Conservation (phyloP, 2,113 vertebrate genomes). For the Mustela lutreola region DNA sequence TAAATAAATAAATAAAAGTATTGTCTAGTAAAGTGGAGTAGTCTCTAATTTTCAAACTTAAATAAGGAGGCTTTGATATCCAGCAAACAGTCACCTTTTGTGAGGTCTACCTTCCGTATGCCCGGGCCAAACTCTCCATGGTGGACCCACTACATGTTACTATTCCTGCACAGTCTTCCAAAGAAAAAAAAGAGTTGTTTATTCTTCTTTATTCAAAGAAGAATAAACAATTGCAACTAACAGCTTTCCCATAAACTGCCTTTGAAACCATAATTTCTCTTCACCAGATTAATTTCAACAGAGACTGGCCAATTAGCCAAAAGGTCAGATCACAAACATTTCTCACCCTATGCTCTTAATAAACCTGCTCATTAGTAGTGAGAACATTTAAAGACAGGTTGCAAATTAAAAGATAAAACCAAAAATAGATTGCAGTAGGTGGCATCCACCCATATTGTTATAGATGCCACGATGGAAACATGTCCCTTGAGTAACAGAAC, state of each 20-base stretch:
- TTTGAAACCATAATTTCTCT: conserved; percentile 48
- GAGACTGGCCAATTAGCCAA: background rate
- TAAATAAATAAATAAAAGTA: background rate
- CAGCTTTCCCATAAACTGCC: background rate
- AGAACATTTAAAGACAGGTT: background rate
- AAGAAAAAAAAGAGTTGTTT: background rate
- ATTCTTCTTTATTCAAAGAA: background rate
- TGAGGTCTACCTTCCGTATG: background rate
- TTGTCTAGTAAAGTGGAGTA: background rate
- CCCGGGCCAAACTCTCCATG: background rate
- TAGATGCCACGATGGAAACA: rapidly evolving
- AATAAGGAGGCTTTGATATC: background rate
- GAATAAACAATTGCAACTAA: background rate
- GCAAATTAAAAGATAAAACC: background rate
- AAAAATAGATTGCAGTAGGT: background rate
- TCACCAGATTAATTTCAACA: conserved; percentile 43
- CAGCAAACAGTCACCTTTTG: background rate
- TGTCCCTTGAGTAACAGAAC: background rate
- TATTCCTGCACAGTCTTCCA: background rate
- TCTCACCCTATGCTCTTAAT: background rate
- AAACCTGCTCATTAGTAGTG: background rate
- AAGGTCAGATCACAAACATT: background rate
- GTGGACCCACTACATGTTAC: background rate
- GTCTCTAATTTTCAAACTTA: background rate
- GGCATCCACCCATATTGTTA: background rate